A percentile compares a stretch with the other conserved stretches of the same genome.
Evolutionary conservation across 1,140 invertebrate species (phyloP).

Genomic region (Meteorus sp.): DNA sequence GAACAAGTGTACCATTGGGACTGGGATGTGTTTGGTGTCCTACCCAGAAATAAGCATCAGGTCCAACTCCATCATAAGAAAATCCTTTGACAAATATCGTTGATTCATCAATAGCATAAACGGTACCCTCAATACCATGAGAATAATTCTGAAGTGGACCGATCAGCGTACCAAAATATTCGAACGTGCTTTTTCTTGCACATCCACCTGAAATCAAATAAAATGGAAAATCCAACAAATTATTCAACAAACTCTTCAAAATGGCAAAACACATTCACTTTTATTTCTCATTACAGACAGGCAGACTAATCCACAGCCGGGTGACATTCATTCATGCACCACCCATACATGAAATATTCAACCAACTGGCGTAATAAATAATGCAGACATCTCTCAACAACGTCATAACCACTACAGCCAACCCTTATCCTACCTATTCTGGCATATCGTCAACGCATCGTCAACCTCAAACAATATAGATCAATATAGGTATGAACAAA

Average conservation of each 20-base stretch:
- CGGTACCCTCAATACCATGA: slow-evolving; percentile 75
- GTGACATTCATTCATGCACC: neutral
- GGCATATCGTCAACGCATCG: slow-evolving; percentile 48
- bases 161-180: slow-evolving; percentile 77
- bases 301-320: neutral
- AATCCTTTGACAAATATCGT: slow-evolving; percentile 86
- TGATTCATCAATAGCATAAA: slow-evolving; percentile 84
- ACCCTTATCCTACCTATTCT: slow-evolving; percentile 33
- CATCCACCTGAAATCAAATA: slow-evolving; percentile 43
- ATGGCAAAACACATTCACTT: too few species aligned
- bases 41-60: slow-evolving; percentile 87
- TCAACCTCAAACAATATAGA: slow-evolving; percentile 49
- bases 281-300: too few species aligned
- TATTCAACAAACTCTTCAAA: slow-evolving; percentile 11
- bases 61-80: slow-evolving; percentile 81
- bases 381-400: slow-evolving; percentile 3
- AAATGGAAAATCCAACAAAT: neutral
- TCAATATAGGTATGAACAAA: slow-evolving; percentile 40
- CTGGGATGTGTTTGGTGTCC: slow-evolving; percentile 75
- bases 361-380: neutral
- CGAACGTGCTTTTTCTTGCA: slow-evolving; percentile 55
- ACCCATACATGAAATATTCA: neutral
- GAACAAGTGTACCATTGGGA: slow-evolving; percentile 79
- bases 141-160: slow-evolving; percentile 70
- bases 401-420: slow-evolving; percentile 13